phyloP scores from a whole-genome alignment of 2,797 vertebrate species.

The Enteromius unitaeniatus region DNA sequence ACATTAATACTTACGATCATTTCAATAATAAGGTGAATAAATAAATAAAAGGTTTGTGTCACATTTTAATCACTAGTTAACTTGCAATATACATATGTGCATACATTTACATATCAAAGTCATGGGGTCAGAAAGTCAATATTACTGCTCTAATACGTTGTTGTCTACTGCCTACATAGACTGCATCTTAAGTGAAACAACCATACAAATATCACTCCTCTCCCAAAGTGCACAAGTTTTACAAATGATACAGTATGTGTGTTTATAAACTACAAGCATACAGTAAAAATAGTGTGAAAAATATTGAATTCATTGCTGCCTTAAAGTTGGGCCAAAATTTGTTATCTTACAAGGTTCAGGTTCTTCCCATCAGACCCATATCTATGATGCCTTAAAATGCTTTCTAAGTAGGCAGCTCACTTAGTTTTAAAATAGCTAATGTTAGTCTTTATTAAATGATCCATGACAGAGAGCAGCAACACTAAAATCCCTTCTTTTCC shows the following conservation, averaged over 20 bases:
- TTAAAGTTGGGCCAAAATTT: neutral
- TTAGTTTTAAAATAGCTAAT: slow-evolving; percentile 3
- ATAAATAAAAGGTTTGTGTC: slow-evolving; percentile 12
- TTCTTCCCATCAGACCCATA: neutral
- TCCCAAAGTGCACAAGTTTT: neutral
- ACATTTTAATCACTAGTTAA: slow-evolving; percentile 28
- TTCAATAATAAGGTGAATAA: no score
- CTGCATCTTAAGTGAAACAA: slow-evolving; percentile 9
- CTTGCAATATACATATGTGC: slow-evolving; percentile 22
- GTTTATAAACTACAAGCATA: neutral
- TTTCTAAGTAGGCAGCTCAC: neutral
- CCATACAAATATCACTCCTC: neutral
- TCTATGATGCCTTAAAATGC: neutral
- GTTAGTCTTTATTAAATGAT: slow-evolving; percentile 18
- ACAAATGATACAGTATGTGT: neutral
- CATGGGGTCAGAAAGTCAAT: slow-evolving; percentile 21
- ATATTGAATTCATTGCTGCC: no score
- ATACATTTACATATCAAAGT: slow-evolving; percentile 29
- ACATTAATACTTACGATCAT: neutral
- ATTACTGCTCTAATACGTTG: slow-evolving; percentile 5
- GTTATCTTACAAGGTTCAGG: neutral
- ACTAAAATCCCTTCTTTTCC: neutral
- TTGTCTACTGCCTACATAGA: slow-evolving; percentile 19
- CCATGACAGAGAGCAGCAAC: neutral
- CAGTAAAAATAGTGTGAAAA: neutral